Base-by-base conservation (phyloP, 2,797 vertebrate species). In the Leptodactylus fallax region DNA sequence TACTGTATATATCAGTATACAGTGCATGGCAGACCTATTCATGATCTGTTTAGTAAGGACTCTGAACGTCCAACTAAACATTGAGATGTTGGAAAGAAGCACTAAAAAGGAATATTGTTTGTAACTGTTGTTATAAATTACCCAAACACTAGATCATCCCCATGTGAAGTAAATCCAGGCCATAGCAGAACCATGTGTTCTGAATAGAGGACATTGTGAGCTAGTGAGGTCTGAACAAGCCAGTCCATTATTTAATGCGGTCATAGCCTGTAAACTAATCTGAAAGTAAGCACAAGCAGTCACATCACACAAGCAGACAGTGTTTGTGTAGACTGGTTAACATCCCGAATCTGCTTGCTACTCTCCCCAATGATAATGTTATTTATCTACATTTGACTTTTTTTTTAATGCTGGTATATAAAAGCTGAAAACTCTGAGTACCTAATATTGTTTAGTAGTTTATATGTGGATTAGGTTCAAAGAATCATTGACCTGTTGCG, bases 111-210 rank as follows among this genome's bases (percentile, higher is more conserved):
- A 51, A 74, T 51, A 74, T 74, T 74, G 19, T 74, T n/a, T n/a
- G 71, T 7, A 47, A n/a, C 19, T 49, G 72, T 74, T 49, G 45
- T 49, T 74, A 45, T 74, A 74, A 71, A 51, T 74, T 49, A 13
- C 19, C 72, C 72, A 21, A 74, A 51, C 72, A 49, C 45, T n/a
- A n/a, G 72, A 49, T 51, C 47, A 80, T 60, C 63, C 8, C 14
- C 51, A 21, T 71, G 49, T 83, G 51, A 72, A 56, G 53, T 72
- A 45, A 83, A 71, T 83, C 51, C 23, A 83, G 67, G 69, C 55
- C 51, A 83, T 65, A n/a, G 51, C 5, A 71, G 23, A 69, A 58
- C 65, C 67, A 72, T 72, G 81, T 56, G 51, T 9, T 19, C 23
- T 27, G 49, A 27, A 53, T 53, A 55, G 65, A 71, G 81, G 23